Percentiles rank a stretch among this genome's conserved stretches.
Conservation (phyloP, 2,113 vertebrate genomes). For the Forbesichthys agassizii region DNA sequence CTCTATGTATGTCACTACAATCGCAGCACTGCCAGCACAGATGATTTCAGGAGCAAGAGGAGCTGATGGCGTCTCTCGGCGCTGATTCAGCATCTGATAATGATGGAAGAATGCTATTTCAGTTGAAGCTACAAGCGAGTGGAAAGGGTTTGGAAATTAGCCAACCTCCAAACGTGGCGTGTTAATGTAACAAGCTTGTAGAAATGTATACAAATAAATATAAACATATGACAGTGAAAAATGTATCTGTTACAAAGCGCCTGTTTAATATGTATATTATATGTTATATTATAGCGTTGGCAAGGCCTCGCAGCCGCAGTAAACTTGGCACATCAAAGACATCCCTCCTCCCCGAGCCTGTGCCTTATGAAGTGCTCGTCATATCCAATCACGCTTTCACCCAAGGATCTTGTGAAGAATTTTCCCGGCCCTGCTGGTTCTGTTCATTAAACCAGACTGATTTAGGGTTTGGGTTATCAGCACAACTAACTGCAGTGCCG, state of each 20-base stretch:
- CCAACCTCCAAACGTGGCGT: slow-evolving; percentile 34
- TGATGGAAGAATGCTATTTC: slow-evolving; percentile 50
- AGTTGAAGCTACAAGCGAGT: slow-evolving; percentile 46
- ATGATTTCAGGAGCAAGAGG: slow-evolving; percentile 54
- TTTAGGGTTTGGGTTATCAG: slow-evolving; percentile 28
- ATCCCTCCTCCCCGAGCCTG: slow-evolving; percentile 56
- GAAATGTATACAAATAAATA: slow-evolving; percentile 12
- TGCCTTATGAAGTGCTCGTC: slow-evolving; percentile 68
- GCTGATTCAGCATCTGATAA: slow-evolving; percentile 67
- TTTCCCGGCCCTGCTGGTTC: slow-evolving; percentile 47
- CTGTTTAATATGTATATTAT: slow-evolving; percentile 60
- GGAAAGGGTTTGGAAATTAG: slow-evolving; percentile 43
- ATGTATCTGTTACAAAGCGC: slow-evolving; percentile 49
- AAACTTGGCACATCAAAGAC: slow-evolving; percentile 74
- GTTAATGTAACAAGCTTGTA: slow-evolving; percentile 35
- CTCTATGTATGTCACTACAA: slow-evolving; percentile 49
- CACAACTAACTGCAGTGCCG: slow-evolving; percentile 6
- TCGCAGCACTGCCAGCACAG: slow-evolving; percentile 43
- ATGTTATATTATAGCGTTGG: slow-evolving; percentile 46
- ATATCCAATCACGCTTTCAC: slow-evolving; percentile 66
- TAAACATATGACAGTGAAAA: slow-evolving; percentile 57
- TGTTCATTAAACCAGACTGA: slow-evolving; percentile 55
- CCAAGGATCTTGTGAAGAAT: slow-evolving; percentile 56
- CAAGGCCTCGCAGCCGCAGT: slow-evolving; percentile 62
- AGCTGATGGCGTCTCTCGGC: slow-evolving; percentile 58